Percentiles rank a stretch among this genome's conserved stretches.
Evolutionary conservation across 2,113 vertebrate genomes (phyloP).

Genomic region (Mustelus asterias): DNA sequence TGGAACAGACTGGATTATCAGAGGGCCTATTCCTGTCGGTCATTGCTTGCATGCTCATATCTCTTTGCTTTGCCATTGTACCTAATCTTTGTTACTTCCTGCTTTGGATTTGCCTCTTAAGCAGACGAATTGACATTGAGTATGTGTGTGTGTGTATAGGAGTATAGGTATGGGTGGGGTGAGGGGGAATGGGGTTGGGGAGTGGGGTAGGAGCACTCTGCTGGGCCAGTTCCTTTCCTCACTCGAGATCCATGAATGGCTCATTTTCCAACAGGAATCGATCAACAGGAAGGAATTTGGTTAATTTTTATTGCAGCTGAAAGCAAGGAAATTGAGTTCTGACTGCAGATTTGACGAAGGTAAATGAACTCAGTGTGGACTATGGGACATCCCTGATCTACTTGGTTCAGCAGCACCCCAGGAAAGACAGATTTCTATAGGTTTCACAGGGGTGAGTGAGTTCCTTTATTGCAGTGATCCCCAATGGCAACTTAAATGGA

Average conservation of each 20-base stretch:
- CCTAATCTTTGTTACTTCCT: background rate
- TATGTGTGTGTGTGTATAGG: background rate
- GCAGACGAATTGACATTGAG: background rate
- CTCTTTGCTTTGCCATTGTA: background rate
- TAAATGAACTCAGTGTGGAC: background rate
- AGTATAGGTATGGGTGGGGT: background rate
- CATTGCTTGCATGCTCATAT: no score
- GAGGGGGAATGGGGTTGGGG: background rate
- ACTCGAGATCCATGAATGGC: background rate
- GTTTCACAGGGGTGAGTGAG: background rate
- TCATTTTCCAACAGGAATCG: background rate
- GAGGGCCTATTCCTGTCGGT: background rate
- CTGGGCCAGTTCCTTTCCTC: background rate
- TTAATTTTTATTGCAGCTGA: background rate
- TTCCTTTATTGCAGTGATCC: background rate
- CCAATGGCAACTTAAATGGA: background rate
- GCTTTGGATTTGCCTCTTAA: background rate
- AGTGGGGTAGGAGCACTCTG: background rate
- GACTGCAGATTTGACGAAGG: background rate
- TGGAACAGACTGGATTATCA: background rate
- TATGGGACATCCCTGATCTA: background rate
- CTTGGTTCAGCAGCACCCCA: background rate
- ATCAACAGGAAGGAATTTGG: background rate
- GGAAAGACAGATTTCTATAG: background rate
- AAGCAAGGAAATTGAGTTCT: background rate